Base-by-base conservation (phyloP, 2,888 invertebrate species). In the Busseola fusca region DNA sequence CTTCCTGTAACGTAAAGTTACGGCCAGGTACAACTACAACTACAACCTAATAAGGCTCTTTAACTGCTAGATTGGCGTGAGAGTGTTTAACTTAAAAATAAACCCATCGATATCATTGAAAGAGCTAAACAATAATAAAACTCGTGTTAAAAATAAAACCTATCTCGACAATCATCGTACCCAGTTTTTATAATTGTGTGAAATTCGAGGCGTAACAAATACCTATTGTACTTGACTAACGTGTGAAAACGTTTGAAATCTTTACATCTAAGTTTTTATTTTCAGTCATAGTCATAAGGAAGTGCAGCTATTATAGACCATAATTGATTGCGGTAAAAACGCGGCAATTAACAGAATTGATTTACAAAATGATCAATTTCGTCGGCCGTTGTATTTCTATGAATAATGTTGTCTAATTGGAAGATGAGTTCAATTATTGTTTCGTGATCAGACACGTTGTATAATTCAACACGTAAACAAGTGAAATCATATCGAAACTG, bases 401-500 rank as follows among this genome's bases (percentile, higher is more conserved):
- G 66, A 76, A 74, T 80, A 78, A 82, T 83, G 59, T 85, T 83
- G 83, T 84, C 80, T 84, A 88, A 92, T 90, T 90, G 84, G 83
- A 85, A 86, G 86, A 86, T 87, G 86, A 86, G 80, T 85, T 85
- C 78, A 87, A 90, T 89, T 87, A 87, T 81, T 86, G 86, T 87
- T 92, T 92, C 91, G 90, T 92, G 93, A 88, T 90, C 87, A 83
- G 84, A 87, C 84, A 72, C 76, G 76, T 87, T 88, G 85, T 87
- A 86, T 87, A 87, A 89, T 82, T 86, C 86, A 88, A 88, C 90
- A 91, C 80, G 81, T 88, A 87, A 90, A 90, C 88, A 91, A 92
- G 93, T 93, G 93, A 94, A 94, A 94, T 94, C 93, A 91, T 87
- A 85, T 86, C 82, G 83, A 91, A 88, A 88, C 85, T 87, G 88